A percentile compares a stretch with the other conserved stretches of the same genome.
These are phyloP conservation scores for Caenorhabditis latens DNA, from an alignment of 1,140 invertebrate genomes.

Conservation along the genomic window DNA sequence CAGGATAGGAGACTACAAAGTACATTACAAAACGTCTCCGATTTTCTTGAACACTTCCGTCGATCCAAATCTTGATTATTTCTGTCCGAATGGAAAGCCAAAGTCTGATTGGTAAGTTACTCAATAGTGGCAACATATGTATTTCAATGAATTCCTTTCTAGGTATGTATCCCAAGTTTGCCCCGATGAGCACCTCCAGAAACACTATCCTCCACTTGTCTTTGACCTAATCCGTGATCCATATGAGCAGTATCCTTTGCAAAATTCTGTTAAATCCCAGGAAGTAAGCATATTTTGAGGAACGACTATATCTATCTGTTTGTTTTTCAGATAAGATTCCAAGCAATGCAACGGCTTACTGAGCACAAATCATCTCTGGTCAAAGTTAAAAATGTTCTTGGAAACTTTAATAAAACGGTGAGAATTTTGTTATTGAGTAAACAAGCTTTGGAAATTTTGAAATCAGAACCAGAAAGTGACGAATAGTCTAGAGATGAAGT, in stretches of 20 bases:
- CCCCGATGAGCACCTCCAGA: conserved; percentile 72
- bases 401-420: conserved; percentile 32
- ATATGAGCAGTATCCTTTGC: conserved; percentile 72
- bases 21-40: conserved; percentile 76
- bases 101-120: conserved; percentile 71
- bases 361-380: conserved; percentile 15
- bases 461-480: too few species aligned
- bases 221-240: conserved; percentile 73
- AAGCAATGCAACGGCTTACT: conserved; percentile 29
- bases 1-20: conserved; percentile 74
- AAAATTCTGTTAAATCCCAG: conserved; percentile 42
- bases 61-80: conserved; percentile 72
- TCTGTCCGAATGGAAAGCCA: conserved; percentile 74
- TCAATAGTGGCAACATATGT: background rate
- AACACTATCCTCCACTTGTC: conserved; percentile 74
- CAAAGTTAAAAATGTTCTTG: conserved; percentile 36
- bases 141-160: conserved; percentile 34
- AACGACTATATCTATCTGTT: background rate
- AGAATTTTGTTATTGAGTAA: background rate
- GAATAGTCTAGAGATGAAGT: too few species aligned
- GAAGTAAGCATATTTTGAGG: background rate
- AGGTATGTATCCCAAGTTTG: conserved; percentile 77
- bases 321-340: conserved; percentile 42
- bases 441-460: conserved; percentile 10
- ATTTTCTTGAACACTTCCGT: conserved; percentile 74